phyloP scores from a whole-genome alignment of 2,113 vertebrate genomes.

The Pardalotus punctatus region DNA sequence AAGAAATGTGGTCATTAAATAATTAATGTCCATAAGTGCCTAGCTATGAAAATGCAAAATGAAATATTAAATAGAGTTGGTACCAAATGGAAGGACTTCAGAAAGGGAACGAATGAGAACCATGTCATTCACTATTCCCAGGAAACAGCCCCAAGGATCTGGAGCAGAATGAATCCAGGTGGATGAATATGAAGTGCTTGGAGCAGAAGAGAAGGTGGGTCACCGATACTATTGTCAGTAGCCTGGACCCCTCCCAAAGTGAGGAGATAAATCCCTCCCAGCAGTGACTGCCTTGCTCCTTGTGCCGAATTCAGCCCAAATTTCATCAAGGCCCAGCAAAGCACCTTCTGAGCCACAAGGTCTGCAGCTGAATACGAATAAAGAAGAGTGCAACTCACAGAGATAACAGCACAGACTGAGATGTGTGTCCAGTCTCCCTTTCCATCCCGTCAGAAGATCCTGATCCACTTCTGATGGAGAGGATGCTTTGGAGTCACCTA shows the following conservation, averaged over 20 bases:
- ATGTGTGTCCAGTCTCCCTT: not conserved
- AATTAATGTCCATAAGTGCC: constrained; percentile 65
- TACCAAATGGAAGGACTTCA: constrained; percentile 18
- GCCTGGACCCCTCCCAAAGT: not conserved
- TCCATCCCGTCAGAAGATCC: not conserved
- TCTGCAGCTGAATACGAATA: not conserved
- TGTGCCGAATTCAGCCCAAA: not conserved
- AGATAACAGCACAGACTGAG: not conserved
- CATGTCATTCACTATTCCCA: constrained; percentile 3
- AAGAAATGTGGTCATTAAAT: constrained; percentile 37
- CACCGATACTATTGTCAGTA: not conserved
- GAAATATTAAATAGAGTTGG: constrained; percentile 58
- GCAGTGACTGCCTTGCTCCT: not conserved
- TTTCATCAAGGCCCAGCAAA: not conserved
- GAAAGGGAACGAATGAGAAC: not conserved
- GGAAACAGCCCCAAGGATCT: constrained; percentile 34
- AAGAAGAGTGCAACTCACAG: not conserved
- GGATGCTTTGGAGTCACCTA: not conserved
- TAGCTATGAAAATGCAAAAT: constrained; percentile 61
- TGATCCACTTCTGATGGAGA: not conserved
- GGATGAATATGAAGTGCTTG: not conserved
- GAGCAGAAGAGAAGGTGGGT: not conserved
- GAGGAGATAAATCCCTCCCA: not conserved
- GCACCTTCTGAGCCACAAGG: not conserved
- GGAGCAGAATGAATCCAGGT: constrained; percentile 50